Percentiles rank a stretch among this genome's conserved stretches.
phyloP scores from a whole-genome alignment of 2,888 invertebrate genomes.

The Tipula confusa region DNA sequence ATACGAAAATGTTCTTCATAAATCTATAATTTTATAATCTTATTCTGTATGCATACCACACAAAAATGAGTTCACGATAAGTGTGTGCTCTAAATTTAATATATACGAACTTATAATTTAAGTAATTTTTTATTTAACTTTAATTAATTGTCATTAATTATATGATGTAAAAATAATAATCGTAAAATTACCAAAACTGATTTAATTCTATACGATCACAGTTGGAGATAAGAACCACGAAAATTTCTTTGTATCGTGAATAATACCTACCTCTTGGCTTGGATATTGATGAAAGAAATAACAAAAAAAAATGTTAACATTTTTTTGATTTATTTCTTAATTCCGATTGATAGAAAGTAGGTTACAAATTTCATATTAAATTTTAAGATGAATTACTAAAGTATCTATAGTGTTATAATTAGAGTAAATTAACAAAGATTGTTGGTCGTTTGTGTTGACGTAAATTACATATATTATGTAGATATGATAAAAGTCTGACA shows the following conservation, averaged over 20 bases:
- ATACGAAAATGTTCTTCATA: no score
- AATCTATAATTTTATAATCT: no score
- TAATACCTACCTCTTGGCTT: neutral
- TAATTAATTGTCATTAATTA: slow-evolving; percentile 1
- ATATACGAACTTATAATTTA: neutral
- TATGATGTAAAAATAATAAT: neutral
- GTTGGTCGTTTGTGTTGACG: neutral
- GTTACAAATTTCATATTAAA: neutral
- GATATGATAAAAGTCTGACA: neutral
- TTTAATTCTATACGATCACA: neutral
- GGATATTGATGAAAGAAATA: neutral
- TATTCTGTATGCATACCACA: neutral
- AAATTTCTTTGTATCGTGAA: neutral
- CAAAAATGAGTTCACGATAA: neutral
- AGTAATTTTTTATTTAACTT: neutral
- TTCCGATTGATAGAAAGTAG: neutral
- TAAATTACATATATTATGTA: neutral
- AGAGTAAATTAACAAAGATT: neutral
- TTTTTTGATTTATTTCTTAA: neutral
- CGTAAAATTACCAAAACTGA: neutral
- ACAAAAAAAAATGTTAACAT: neutral
- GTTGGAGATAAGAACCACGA: neutral
- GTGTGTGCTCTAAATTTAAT: neutral
- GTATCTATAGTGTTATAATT: neutral
- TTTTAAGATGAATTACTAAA: neutral